These are phyloP conservation scores for Tiliacea aurago DNA, from an alignment of 2,888 invertebrate species.

Conservation along the genomic window DNA sequence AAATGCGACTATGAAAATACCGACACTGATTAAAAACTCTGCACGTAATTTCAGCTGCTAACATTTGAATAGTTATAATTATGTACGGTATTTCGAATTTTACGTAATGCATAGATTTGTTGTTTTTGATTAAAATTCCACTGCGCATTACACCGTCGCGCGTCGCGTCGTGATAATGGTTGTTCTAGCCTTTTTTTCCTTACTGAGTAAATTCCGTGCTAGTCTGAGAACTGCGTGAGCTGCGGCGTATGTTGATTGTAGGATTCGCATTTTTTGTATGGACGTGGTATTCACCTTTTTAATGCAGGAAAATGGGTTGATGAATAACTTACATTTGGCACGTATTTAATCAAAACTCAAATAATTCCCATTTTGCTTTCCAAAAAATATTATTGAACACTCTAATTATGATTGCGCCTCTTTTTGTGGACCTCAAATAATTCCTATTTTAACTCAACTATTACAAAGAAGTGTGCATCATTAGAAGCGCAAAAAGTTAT, in stretches of 20 bases:
- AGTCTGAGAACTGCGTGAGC: conserved; percentile 38
- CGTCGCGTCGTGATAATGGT: conserved; percentile 15
- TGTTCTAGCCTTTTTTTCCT: conserved; percentile 32
- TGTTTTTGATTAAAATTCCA: conserved; percentile 52
- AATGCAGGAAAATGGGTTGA: not conserved
- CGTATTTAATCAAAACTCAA: no score
- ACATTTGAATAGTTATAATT: conserved; percentile 22
- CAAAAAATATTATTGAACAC: no score
- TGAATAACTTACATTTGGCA: not conserved
- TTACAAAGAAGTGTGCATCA: no score
- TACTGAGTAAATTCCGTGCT: conserved; percentile 47
- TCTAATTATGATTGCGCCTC: no score
- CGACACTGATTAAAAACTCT: not conserved
- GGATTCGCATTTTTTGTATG: conserved; percentile 32
- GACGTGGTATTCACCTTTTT: conserved; percentile 27
- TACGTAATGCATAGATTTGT: conserved; percentile 18
- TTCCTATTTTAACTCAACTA: no score
- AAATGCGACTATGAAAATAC: conserved; percentile 5
- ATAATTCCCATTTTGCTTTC: no score
- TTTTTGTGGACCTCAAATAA: no score
- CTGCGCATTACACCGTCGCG: conserved; percentile 5
- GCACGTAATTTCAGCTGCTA: conserved; percentile 2
- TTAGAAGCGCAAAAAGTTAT: no score
- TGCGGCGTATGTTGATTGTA: conserved; percentile 26
- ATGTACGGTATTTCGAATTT: not conserved